Percentiles rank a stretch among this genome's conserved stretches.
phyloP scores from a whole-genome alignment of 2,888 invertebrate genomes.

The Xylocampa areola region DNA sequence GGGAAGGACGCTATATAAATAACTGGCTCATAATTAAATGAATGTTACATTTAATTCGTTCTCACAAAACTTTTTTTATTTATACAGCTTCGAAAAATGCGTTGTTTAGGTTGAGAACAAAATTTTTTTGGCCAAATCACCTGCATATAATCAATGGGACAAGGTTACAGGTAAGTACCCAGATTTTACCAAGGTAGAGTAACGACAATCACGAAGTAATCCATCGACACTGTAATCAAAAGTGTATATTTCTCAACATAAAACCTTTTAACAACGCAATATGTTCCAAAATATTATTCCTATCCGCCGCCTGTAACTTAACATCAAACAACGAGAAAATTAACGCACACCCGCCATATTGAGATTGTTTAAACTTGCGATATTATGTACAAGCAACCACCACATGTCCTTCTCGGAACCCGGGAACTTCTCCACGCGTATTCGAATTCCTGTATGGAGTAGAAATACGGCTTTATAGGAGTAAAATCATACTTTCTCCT shows the following conservation, averaged over 20 bases:
- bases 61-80: not conserved
- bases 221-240: constrained; percentile 1
- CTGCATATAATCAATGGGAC: no score
- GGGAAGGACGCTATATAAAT: constrained; percentile 57
- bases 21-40: constrained; percentile 53
- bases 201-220: constrained; percentile 1
- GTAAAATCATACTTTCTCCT: constrained; percentile 90
- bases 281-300: constrained; percentile 41
- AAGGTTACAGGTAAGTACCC: no score
- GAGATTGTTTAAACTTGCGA: constrained; percentile 86
- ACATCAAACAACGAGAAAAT: constrained; percentile 70
- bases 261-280: constrained; percentile 23
- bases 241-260: not conserved
- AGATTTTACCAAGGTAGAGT: not conserved
- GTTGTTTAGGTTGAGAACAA: no score
- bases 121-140: no score
- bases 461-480: constrained; percentile 90
- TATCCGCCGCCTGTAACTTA: constrained; percentile 49
- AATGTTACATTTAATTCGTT: constrained; percentile 23
- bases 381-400: constrained; percentile 85
- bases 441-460: constrained; percentile 90
- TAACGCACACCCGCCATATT: constrained; percentile 78
- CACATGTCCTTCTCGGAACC: constrained; percentile 86
- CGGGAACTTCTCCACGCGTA: constrained; percentile 85
- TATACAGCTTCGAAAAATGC: not conserved